Evolutionary conservation across 1,140 invertebrate genomes (phyloP), one percentile per base, ranked within the genome.

Genomic region (Drosophila athabasca): DNA sequence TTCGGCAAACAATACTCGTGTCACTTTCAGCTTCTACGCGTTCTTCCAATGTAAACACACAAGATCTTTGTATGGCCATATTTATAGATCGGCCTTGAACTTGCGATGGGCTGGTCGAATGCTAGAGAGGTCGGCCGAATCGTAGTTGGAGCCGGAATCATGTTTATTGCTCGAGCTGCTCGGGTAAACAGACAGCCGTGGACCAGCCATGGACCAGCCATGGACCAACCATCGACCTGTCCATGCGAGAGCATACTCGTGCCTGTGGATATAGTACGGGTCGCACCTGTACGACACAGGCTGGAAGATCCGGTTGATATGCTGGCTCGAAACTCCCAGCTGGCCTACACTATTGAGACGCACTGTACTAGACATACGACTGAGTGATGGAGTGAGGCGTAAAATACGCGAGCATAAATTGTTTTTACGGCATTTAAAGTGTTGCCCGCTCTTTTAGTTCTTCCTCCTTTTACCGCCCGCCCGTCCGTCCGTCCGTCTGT

Each of bases 381-480:
- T 19, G 17, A 7, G 22, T 35, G 35, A 54, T 17, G 39, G 62
- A 58, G 46, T 13, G 68, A 77, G 79, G 74, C 79, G 60, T 78
- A 58, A 82, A 74, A 83, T 78, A 78, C 64, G 68, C 53, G 79
- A 76, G 64, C 79, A 74, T 78, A 83, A 78, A 83, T 83, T 43
- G 69, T 70, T 58, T 79, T 83, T 79, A 82, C 68, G 58, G 75
- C 79, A 83, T 65, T 75, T 50, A 78, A 82, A 82, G 78, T 66
- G 79, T 49, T 65, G 60, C 31, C 67, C 24, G 24, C 5, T 26
- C 24, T 26, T 26, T 31, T 45, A 49, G 62, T 57, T 68, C 64
- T 26, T 69, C 44, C 22, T 57, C 48, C 39, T 31, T 11, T 22
- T 15, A 1, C 35, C 13, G 4, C 24, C 52, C 17, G 17, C 17